Base-by-base conservation (phyloP, 2,797 vertebrate genomes). In the Aeoliscus strigatus region DNA sequence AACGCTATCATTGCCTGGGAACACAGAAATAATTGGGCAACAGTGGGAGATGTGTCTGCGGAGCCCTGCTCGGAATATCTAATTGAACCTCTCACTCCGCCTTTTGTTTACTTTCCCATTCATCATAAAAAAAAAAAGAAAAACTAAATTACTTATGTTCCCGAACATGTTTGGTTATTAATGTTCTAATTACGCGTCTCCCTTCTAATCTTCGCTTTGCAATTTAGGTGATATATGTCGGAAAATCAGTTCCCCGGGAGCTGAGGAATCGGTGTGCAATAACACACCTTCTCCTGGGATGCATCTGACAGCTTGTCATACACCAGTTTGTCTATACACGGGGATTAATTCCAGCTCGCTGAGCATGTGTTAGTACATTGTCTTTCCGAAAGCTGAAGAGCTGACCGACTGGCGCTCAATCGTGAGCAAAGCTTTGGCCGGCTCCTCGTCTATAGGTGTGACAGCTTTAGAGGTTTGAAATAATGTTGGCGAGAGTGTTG, bases 101-200 rank as follows among this genome's bases (percentile, higher is more conserved):
- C 72, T 80, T 77, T 79, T 83, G 77, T 82, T 80, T 78, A 71
- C 64, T 16, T 77, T 65, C 42, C 51, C 66, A 70, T 80, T 66
- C 51, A 65, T 80, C 75, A 79, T 53, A 35, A 63, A 63, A 75
- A 76, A 71, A n/a, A n/a, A n/a, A n/a, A n/a, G n/a, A n/a, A n/a
- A n/a, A n/a, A n/a, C 63, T 66, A 47, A 69, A 66, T 70, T 57
- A 73, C 77, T 76, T 70, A 67, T 73, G 79, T 65, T 77, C 45
- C 57, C 66, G 54, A 75, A 80, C 76, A 75, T 74, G 68, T 63
- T 67, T 64, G 68, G 65, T 82, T 83, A 83, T 86, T 86, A 84
- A 79, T 83, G 84, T 50, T 70, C 65, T 84, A 79, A 83, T 84
- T 81, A 84, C 39, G 68, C 69, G 37, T 63, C 72, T 71, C 72